Base-by-base conservation (phyloP, 2,797 vertebrate species). In the Capromys pilorides region DNA sequence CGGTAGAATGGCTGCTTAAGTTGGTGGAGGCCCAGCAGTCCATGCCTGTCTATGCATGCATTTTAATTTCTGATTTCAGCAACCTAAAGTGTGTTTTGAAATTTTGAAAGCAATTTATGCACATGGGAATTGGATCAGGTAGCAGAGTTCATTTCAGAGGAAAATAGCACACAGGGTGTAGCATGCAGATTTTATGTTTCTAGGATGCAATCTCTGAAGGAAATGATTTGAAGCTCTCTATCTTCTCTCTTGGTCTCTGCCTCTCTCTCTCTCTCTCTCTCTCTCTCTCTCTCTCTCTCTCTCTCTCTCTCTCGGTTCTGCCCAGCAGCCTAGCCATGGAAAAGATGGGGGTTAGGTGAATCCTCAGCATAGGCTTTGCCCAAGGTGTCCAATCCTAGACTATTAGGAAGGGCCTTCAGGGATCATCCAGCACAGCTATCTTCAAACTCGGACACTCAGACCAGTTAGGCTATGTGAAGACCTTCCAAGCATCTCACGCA, bases 91-190 rank as follows among this genome's bases (percentile, higher is more conserved):
- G 49, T 51, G 89, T 94, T 89, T 62, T 69, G 67, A 92, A 88
- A 96, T 89, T 93, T 64, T 71, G 22, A 45, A 54, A 88, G 57
- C 79, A 91, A 24, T 49, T 78, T 41, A 0, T 41, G 67, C 57
- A 41, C 77, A 14, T 89, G 5, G 64, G 80, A 81, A 85, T 49
- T 28, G 1, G n/a, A 69, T 82, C 80, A 81, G 66, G 28, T 21
- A 81, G 92, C 77, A 86, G 85, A 95, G 54, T 82, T 87, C 66
- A 89, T 28, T 89, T 91, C 21, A 2, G 33, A 33, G 45, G 73
- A 64, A 69, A 51, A 62, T 36, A 66, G 8, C 12, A 13, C 36
- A 14, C 4, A 8, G 13, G 26, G 51, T 5, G 2, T 10, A 12
- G 19, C 6, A 2, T 6, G 12, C 61, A 28, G 73, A 80, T 51